phyloP scores from a whole-genome alignment of 2,797 vertebrate genomes.

The Betta splendens region DNA sequence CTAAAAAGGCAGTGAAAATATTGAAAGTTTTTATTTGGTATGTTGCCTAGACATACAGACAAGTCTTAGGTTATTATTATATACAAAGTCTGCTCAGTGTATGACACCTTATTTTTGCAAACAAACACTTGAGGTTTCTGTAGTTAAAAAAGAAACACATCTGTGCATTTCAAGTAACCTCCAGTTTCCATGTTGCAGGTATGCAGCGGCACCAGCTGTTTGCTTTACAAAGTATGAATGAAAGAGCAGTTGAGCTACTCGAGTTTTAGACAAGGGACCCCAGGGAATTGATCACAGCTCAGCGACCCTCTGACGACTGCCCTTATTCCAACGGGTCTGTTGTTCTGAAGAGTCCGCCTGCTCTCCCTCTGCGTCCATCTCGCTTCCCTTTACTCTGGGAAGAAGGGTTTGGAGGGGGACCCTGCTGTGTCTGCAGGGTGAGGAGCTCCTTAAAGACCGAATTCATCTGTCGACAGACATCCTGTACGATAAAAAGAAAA shows the following conservation, averaged over 20 bases:
- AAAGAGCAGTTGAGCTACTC: conserved; percentile 6
- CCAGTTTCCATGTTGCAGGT: conserved; percentile 24
- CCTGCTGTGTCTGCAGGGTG: conserved; percentile 59
- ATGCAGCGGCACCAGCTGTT: conserved; percentile 22
- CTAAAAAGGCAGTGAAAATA: not conserved
- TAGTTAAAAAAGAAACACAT: conserved; percentile 17
- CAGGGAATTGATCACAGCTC: conserved; percentile 9
- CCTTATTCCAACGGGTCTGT: conserved; percentile 59
- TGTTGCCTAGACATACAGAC: conserved; percentile 26
- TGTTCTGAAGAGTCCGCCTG: conserved; percentile 61
- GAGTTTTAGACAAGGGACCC: conserved; percentile 11
- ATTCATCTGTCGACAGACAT: conserved; percentile 85
- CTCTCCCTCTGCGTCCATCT: conserved; percentile 58
- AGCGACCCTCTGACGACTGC: conserved; percentile 22
- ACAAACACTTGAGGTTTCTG: conserved; percentile 2
- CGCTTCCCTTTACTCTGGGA: conserved; percentile 56
- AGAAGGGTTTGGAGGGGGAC: conserved; percentile 32
- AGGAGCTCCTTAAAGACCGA: conserved; percentile 88
- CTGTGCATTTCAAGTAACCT: conserved; percentile 48
- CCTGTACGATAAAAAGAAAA: conserved; percentile 69
- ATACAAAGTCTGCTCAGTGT: conserved; percentile 26
- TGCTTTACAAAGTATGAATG: conserved; percentile 20
- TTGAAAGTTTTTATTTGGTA: conserved; percentile 53
- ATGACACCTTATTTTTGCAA: conserved; percentile 8
- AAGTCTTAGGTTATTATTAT: conserved; percentile 27